phyloP scores from a whole-genome alignment of 2,113 vertebrate genomes.

The Vidua chalybeata region DNA sequence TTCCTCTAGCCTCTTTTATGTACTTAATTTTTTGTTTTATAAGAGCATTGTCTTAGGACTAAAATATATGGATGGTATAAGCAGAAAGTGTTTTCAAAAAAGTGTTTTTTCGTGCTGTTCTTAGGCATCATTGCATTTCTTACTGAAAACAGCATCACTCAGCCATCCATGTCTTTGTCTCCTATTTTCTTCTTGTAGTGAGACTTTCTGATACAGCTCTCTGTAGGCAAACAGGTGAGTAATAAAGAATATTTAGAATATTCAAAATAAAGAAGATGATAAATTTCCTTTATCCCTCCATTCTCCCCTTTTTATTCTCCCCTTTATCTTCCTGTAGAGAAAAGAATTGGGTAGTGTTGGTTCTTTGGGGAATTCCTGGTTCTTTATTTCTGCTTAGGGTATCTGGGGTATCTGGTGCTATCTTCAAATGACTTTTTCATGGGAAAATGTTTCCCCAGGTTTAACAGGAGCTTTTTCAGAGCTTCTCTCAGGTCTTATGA shows the following conservation, averaged over 20 bases:
- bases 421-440: not conserved
- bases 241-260: not conserved
- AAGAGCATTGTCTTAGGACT: not conserved
- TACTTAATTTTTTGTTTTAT: not conserved
- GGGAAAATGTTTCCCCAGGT: not conserved
- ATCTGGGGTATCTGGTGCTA: not conserved
- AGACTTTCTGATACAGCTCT: not conserved
- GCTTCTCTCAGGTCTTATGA: not conserved
- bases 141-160: not conserved
- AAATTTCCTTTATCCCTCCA: not conserved
- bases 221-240: not conserved
- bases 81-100: not conserved
- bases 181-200: not conserved
- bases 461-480: not conserved
- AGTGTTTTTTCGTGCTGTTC: not conserved
- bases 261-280: not conserved
- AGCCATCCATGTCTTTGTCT: not conserved
- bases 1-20: not conserved
- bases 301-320: not conserved
- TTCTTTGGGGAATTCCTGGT: not conserved
- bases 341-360: not conserved
- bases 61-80: not conserved
- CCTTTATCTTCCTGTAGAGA: not conserved
- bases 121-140: not conserved
- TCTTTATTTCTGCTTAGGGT: not conserved